Conservation (phyloP, 64 coral and sea anemone genomes). For the Dendrophyllia cribrosa region DNA sequence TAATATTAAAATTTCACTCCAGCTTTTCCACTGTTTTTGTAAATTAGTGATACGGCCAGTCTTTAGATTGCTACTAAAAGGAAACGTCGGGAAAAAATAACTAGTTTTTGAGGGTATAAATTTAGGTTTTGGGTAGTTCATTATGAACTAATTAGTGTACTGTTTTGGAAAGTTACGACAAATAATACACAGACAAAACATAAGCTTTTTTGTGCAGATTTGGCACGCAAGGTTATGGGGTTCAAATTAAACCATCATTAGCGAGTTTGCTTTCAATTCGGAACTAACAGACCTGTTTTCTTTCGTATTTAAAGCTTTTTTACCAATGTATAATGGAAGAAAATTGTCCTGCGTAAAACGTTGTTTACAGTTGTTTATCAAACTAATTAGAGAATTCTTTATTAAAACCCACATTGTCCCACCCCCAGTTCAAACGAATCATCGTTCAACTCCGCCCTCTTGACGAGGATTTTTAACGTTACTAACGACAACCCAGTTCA, state of each 20-base stretch:
- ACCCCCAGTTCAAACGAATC: slow-evolving; percentile 20
- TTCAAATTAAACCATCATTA: background rate
- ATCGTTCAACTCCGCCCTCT: slow-evolving; percentile 37
- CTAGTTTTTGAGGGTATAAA: background rate
- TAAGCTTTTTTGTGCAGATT: background rate
- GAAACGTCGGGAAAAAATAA: background rate
- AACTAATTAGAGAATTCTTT: slow-evolving; percentile 47
- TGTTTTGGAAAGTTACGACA: background rate
- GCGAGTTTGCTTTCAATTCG: background rate
- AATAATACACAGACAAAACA: slow-evolving; percentile 14
- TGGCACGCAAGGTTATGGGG: slow-evolving; percentile 46
- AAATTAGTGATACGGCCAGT: background rate
- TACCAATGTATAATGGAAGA: background rate
- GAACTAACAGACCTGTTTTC: background rate
- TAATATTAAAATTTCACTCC: background rate
- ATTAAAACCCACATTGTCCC: slow-evolving; percentile 28
- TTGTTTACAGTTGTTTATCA: slow-evolving; percentile 52
- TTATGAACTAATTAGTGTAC: background rate
- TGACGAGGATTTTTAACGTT: slow-evolving; percentile 5
- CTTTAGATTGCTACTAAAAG: background rate
- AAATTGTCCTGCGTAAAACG: background rate
- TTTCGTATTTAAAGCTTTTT: background rate
- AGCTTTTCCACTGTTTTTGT: background rate
- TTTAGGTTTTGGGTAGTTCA: background rate
- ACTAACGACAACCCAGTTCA: background rate